Evolutionary conservation across 1,140 invertebrate genomes (phyloP).

Genomic region (Drosophila varians): DNA sequence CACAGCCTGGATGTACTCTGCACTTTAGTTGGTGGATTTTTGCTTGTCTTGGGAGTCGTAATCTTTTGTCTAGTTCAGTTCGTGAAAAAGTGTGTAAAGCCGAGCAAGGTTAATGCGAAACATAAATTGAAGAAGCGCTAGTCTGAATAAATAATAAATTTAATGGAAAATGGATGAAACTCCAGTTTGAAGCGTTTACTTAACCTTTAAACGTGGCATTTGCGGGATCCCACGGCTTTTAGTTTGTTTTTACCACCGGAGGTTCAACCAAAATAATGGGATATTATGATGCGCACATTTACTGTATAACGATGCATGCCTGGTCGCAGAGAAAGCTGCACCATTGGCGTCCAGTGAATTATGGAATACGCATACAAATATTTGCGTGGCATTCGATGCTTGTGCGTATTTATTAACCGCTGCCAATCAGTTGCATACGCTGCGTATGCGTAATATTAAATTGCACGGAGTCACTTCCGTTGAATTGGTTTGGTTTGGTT

Average conservation of each 20-base stretch:
- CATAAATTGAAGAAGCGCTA: conserved; percentile 12
- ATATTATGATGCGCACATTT: conserved; percentile 37
- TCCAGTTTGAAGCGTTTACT: not conserved
- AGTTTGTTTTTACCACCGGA: conserved; percentile 15
- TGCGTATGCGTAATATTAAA: conserved; percentile 76
- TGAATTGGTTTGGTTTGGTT: conserved; percentile 46
- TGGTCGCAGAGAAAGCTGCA: conserved; percentile 42
- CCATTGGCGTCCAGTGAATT: conserved; percentile 42
- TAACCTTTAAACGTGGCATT: not conserved
- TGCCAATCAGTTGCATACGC: conserved; percentile 65
- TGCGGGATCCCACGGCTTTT: not conserved
- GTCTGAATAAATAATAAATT: no score
- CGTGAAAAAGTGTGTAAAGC: not conserved
- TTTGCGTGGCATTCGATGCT: conserved; percentile 11
- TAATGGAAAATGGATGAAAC: not conserved
- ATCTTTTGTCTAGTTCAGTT: not conserved
- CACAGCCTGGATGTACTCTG: conserved; percentile 45
- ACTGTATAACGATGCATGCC: conserved; percentile 36
- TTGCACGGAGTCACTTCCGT: conserved; percentile 64
- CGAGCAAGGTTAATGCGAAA: not conserved
- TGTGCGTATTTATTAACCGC: conserved; percentile 61
- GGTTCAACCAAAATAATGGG: conserved; percentile 31
- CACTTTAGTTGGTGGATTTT: not conserved
- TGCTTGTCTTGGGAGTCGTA: not conserved
- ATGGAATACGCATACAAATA: conserved; percentile 42